These are phyloP conservation scores for Dasysyrphus albostriatus DNA, from an alignment of 2,888 invertebrate species.

Conservation along the genomic window DNA sequence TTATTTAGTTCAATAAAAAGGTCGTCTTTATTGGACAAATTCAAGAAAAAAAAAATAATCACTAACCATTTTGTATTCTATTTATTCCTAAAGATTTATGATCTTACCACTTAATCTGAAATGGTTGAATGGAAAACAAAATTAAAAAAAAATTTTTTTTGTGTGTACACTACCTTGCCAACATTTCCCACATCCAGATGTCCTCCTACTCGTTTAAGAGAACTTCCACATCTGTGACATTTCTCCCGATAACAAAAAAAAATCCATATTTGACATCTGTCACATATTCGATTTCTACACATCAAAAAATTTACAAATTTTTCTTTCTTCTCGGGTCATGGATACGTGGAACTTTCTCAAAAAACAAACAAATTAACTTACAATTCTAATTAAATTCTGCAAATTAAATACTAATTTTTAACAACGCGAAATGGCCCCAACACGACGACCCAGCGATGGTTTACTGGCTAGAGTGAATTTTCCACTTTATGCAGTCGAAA, in stretches of 20 bases:
- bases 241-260: slow-evolving; percentile 1
- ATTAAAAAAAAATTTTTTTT: neutral
- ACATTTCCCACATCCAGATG: neutral
- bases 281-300: slow-evolving; percentile 8
- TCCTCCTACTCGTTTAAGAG: neutral
- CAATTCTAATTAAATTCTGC: slow-evolving; percentile 1
- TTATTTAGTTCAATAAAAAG: no score
- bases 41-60: no score
- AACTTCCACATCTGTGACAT: slow-evolving; percentile 1
- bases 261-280: slow-evolving; percentile 13
- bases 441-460: slow-evolving; percentile 87
- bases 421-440: slow-evolving; percentile 85
- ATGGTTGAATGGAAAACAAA: no score
- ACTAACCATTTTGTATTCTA: no score
- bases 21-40: no score
- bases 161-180: neutral
- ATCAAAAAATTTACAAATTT: slow-evolving; percentile 25
- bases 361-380: slow-evolving; percentile 63
- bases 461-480: slow-evolving; percentile 95
- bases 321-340: slow-evolving; percentile 65
- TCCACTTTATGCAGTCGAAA: slow-evolving; percentile 95
- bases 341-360: slow-evolving; percentile 79
- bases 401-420: slow-evolving; percentile 35
- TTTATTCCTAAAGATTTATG: no score
- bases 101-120: no score